Percentiles rank a stretch among this genome's conserved stretches.
Conservation (phyloP, 2,797 vertebrate genomes). For the Micrastur ruficollis region DNA sequence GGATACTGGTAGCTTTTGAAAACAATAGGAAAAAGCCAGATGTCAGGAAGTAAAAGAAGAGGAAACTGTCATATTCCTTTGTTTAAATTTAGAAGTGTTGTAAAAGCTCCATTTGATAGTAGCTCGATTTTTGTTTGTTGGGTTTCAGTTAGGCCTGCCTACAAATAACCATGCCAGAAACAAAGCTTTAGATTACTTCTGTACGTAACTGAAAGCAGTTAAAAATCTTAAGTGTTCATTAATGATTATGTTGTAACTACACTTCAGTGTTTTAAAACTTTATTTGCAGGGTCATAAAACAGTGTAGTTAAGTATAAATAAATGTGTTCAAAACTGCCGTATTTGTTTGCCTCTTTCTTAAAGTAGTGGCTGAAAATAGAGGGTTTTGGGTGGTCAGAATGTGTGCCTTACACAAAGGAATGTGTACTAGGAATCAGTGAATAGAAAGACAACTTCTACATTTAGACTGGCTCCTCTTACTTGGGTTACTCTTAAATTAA, state of each 20-base stretch:
- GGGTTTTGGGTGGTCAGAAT: not conserved
- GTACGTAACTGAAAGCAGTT: not conserved
- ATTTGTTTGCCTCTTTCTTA: not conserved
- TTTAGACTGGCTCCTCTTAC: not conserved
- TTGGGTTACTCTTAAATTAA: not conserved
- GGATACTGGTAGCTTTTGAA: conserved; percentile 64
- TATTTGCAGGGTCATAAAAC: not conserved
- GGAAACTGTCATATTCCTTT: conserved; percentile 66
- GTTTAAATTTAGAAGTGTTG: conserved; percentile 71
- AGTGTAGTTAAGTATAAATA: not conserved
- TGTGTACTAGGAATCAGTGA: not conserved
- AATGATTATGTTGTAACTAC: not conserved
- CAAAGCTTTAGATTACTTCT: not conserved
- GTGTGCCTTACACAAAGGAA: not conserved
- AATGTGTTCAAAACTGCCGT: not conserved
- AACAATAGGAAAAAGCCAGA: conserved; percentile 79
- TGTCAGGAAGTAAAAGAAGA: conserved; percentile 76
- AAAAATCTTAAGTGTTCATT: not conserved
- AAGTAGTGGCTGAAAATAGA: not conserved
- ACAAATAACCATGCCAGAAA: not conserved
- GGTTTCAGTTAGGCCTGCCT: not conserved
- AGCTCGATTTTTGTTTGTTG: not conserved
- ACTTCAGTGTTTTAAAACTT: not conserved
- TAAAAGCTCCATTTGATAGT: conserved; percentile 53
- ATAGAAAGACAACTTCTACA: not conserved